Base-by-base conservation (phyloP, 2,888 invertebrate species). In the Adelognathus sp. region DNA sequence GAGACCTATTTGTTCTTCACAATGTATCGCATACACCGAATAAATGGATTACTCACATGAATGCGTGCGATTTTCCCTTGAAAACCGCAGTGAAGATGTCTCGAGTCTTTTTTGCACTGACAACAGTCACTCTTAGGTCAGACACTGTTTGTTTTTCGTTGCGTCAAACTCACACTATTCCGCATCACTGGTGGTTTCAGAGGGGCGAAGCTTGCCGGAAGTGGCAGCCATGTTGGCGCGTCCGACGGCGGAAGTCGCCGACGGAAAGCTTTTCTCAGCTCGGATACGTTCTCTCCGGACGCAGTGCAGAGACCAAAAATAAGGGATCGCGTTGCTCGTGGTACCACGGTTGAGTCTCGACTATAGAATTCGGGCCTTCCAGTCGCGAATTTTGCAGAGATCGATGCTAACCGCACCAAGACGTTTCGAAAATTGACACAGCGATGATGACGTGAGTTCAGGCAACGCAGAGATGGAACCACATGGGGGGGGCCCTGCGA, bases 401-500 rank as follows among this genome's bases (percentile, higher is more conserved):
- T 44, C 67, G 39, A n/a, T n/a, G n/a, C n/a, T n/a, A n/a, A 58
- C 60, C 61, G 67, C 39, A n/a, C n/a, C n/a, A 69, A 70, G 75
- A 75, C 46, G 78, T 67, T 73, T 70, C 67, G 52, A 79, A 77
- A 80, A 71, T 29, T 52, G 64, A 46, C 71, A 46, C 50, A 24
- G 31, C 61, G 61, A 54, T 60, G 61, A 54, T 29, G 66, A 54
- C 39, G 60, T 33, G 69, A 58, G 29, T 31, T 56, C 69, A 50
- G 46, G 70, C 58, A 60, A 21, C 33, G 63, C 24, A 50, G 63
- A 56, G 61, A 61, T 61, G 71, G 82, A 76, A 81, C 76, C 76
- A 76, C 69, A 76, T 61, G 74, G 64, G 73, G 54, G 80, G 83
- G 83, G n/a, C n/a, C n/a, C n/a, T n/a, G 84, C 87, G 88, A 88